These are phyloP conservation scores for Drosophila paramelanica DNA, from an alignment of 2,888 invertebrate species.

Conservation along the genomic window DNA sequence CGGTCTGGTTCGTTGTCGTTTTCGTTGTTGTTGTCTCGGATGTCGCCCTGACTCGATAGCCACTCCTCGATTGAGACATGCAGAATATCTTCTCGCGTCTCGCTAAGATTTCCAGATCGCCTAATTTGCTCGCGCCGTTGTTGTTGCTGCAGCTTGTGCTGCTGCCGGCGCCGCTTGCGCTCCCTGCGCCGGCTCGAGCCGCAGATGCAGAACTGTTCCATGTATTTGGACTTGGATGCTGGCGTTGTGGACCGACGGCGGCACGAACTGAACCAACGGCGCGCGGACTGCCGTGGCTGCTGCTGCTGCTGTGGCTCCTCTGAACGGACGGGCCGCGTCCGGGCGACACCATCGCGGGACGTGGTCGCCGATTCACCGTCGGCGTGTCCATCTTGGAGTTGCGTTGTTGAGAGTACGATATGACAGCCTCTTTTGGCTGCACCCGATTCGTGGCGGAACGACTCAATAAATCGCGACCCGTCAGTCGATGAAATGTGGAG, in stretches of 20 bases:
- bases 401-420: slow-evolving; percentile 86
- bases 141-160: slow-evolving; percentile 82
- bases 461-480: slow-evolving; percentile 85
- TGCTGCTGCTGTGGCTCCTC: slow-evolving; percentile 72
- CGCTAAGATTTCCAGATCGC: slow-evolving; percentile 89
- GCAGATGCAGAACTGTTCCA: slow-evolving; percentile 90
- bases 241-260: slow-evolving; percentile 80
- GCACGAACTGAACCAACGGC: slow-evolving; percentile 80
- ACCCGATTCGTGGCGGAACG: slow-evolving; percentile 84
- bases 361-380: slow-evolving; percentile 85
- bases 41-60: slow-evolving; percentile 84
- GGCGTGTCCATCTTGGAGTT: slow-evolving; percentile 86
- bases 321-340: slow-evolving; percentile 32
- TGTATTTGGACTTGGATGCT: slow-evolving; percentile 86
- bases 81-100: slow-evolving; percentile 85
- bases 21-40: slow-evolving; percentile 66
- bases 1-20: slow-evolving; percentile 54
- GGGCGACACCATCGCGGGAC: slow-evolving; percentile 63
- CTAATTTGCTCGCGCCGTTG: slow-evolving; percentile 85
- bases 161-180: slow-evolving; percentile 79
- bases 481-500: slow-evolving; percentile 86
- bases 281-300: slow-evolving; percentile 65
- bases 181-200: slow-evolving; percentile 85
- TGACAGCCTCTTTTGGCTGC: slow-evolving; percentile 85
- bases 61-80: slow-evolving; percentile 86